phyloP scores from a whole-genome alignment of 2,888 invertebrate genomes.

The Drosophila barbarae region DNA sequence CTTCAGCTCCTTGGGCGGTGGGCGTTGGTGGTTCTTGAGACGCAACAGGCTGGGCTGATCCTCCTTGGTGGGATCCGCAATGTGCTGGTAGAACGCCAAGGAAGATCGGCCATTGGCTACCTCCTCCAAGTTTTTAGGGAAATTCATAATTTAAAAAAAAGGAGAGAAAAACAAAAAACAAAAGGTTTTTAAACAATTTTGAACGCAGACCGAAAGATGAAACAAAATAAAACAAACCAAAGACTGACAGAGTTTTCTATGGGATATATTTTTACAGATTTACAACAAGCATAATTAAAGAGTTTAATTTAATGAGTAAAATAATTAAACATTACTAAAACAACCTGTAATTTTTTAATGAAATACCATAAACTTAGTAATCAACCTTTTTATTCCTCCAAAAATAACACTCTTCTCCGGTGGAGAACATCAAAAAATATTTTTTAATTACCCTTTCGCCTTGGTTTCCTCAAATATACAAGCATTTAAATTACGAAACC shows the following conservation, averaged over 20 bases:
- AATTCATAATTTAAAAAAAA: constrained; percentile 22
- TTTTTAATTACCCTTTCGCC: constrained; percentile 11
- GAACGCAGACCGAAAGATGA: not conserved
- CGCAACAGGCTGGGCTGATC: not conserved
- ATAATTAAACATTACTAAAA: not conserved
- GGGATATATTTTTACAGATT: not conserved
- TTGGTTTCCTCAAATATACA: constrained; percentile 1
- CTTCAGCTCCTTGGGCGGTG: not conserved
- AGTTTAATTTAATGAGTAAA: not conserved
- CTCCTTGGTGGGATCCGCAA: not conserved
- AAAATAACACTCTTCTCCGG: not conserved
- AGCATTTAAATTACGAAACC: not conserved
- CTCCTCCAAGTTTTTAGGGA: not conserved
- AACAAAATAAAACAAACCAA: not conserved
- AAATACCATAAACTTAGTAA: not conserved
- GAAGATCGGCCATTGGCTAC: not conserved
- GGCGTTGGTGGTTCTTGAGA: not conserved
- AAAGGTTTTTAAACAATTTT: not conserved
- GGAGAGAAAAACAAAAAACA: not conserved
- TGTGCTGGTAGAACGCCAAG: constrained; percentile 13
- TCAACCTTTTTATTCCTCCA: not conserved
- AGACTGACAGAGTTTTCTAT: not conserved
- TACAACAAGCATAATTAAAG: not conserved
- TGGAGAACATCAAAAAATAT: constrained; percentile 1
- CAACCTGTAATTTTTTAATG: not conserved